Evolutionary conservation across 2,797 vertebrate species (phyloP).

Genomic region (Gallinago solitaria): DNA sequence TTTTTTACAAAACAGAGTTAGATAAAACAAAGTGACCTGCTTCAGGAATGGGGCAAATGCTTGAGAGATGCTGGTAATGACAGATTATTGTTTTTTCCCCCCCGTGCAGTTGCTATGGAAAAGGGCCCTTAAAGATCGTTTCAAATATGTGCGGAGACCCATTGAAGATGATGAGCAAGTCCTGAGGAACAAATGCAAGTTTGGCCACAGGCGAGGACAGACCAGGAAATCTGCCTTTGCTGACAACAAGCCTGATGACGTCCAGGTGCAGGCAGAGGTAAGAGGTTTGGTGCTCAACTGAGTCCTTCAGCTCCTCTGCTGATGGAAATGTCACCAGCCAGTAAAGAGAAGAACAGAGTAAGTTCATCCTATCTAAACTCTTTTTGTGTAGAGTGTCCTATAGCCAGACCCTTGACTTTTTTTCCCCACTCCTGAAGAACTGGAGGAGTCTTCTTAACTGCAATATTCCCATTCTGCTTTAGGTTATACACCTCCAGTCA

Average conservation of each 20-base stretch:
- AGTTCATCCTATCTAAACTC: not conserved
- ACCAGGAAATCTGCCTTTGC: constrained; percentile 56
- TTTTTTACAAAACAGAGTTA: not conserved
- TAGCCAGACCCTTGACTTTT: not conserved
- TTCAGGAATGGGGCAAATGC: not conserved
- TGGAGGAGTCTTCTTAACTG: not conserved
- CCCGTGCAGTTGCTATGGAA: constrained; percentile 74
- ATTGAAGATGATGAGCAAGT: constrained; percentile 79
- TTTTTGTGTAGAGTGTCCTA: not conserved
- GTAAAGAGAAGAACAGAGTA: not conserved
- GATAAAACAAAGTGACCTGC: not conserved
- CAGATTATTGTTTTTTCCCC: not conserved
- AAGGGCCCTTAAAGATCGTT: constrained; percentile 78
- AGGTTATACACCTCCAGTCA: not conserved
- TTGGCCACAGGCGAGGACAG: constrained; percentile 74
- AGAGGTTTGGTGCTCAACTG: not conserved
- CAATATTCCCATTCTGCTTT: not conserved
- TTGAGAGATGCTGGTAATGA: not conserved
- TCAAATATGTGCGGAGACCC: constrained; percentile 77
- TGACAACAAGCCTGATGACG: not conserved
- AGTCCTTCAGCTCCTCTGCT: not conserved
- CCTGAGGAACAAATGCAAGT: constrained; percentile 77
- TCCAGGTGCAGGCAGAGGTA: constrained; percentile 62
- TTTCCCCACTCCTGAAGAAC: not conserved
- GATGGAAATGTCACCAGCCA: not conserved